A percentile compares a stretch with the other conserved stretches of the same genome.
These are phyloP conservation scores for Lepidothrix coronata DNA, from an alignment of 2,113 vertebrate genomes.

Conservation along the genomic window DNA sequence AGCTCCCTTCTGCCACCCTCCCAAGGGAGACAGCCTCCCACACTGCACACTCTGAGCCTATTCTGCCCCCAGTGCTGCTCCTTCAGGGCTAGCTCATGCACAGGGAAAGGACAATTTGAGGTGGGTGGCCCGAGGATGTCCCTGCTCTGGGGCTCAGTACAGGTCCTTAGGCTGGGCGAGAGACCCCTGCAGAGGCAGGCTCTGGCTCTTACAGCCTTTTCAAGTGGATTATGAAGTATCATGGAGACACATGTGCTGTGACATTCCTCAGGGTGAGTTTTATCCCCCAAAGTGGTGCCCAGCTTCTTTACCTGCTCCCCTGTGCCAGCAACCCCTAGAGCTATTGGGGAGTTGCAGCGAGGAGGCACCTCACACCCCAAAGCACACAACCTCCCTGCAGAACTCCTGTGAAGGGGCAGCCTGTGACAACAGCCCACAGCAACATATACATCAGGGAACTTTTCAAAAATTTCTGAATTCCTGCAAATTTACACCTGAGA, in stretches of 20 bases:
- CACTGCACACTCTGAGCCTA: fast-evolving
- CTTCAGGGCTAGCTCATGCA: fast-evolving
- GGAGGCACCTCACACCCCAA: neutral
- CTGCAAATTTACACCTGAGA: neutral
- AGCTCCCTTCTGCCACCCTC: neutral
- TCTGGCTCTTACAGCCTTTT: neutral
- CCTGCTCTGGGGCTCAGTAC: fast-evolving
- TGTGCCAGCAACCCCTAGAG: neutral
- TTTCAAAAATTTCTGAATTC: neutral
- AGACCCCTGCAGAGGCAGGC: neutral
- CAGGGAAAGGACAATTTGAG: neutral
- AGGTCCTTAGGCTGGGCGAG: neutral
- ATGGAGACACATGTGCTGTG: neutral
- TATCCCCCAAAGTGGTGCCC: neutral
- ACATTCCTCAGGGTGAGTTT: neutral
- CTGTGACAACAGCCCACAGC: neutral
- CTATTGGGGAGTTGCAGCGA: neutral
- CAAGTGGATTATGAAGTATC: neutral
- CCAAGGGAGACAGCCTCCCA: fast-evolving
- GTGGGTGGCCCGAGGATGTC: too few species aligned
- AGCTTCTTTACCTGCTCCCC: neutral
- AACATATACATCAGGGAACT: neutral
- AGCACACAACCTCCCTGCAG: fast-evolving
- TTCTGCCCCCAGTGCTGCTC: neutral
- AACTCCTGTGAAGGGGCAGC: fast-evolving